phyloP scores from a whole-genome alignment of 2,888 invertebrate species.

The Keiferia lycopersicella region DNA sequence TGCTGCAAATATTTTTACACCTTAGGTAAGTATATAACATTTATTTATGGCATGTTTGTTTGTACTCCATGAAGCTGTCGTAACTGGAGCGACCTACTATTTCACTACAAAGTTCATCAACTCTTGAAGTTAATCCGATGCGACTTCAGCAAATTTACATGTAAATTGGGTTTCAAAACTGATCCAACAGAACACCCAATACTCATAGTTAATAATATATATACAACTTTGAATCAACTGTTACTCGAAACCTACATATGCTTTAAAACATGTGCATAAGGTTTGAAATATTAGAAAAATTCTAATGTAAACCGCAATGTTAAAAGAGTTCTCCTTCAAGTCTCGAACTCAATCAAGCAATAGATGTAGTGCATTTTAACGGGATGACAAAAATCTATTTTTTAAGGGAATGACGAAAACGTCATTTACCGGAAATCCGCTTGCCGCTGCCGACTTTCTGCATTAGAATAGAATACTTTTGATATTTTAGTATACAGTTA shows the following conservation, averaged over 20 bases:
- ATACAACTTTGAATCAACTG: constrained; percentile 35
- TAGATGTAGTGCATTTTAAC: not conserved
- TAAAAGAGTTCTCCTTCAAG: not conserved
- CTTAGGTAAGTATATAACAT: no score
- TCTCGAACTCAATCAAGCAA: constrained; percentile 3
- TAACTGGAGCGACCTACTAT: constrained; percentile 21
- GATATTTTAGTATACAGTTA: no score
- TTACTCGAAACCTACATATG: not conserved
- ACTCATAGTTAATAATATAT: constrained; percentile 65
- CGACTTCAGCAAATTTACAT: constrained; percentile 74
- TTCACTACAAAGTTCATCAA: constrained; percentile 47
- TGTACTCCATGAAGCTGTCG: not conserved
- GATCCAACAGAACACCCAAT: constrained; percentile 66
- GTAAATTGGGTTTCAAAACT: constrained; percentile 73
- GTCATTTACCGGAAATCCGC: no score
- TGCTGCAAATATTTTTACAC: no score
- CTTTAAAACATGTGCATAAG: not conserved
- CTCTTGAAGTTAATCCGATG: constrained; percentile 67
- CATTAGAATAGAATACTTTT: no score
- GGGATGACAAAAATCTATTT: no score
- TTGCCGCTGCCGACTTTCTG: no score
- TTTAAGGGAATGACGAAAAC: constrained; percentile 3
- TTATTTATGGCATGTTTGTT: not conserved
- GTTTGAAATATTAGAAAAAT: not conserved
- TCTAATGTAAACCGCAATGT: not conserved